Evolutionary conservation across 2,113 vertebrate species (phyloP).

Genomic region (Rousettus leschenaultii): DNA sequence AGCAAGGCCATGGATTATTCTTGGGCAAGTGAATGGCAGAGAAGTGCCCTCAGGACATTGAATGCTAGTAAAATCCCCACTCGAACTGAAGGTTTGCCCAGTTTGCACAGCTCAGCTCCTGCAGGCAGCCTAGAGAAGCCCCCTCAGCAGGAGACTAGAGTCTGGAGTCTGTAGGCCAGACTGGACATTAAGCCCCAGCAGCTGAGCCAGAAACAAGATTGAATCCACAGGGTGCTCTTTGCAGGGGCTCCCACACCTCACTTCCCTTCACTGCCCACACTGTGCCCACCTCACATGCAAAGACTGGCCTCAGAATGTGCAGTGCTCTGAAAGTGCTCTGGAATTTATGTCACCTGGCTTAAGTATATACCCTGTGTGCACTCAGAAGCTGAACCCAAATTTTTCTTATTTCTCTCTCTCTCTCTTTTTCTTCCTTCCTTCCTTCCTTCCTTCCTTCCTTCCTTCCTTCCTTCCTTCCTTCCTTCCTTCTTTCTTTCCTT

Average conservation of each 20-base stretch:
- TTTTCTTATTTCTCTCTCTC: background rate
- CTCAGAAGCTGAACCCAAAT: background rate
- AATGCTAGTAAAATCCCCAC: background rate
- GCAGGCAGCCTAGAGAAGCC: background rate
- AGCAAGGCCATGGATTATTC: background rate
- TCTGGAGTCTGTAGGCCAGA: background rate
- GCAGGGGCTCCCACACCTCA: background rate
- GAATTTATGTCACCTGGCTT: background rate
- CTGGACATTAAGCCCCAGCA: background rate
- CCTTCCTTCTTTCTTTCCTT: too few relatives aligned
- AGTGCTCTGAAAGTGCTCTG: background rate
- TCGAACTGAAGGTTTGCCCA: background rate
- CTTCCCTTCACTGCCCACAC: background rate
- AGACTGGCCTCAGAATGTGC: background rate
- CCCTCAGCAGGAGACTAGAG: background rate
- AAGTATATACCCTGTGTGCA: background rate
- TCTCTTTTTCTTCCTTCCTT: too few relatives aligned
- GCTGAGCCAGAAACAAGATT: background rate
- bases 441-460: too few relatives aligned
- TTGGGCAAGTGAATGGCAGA: background rate
- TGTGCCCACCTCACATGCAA: too few relatives aligned
- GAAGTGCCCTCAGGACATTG: background rate
- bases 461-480: background rate
- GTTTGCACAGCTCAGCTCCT: background rate
- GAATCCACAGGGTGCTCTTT: background rate